Evolutionary conservation across 2,113 vertebrate species (phyloP), one percentile per base, ranked within the genome.

Genomic region (Cervus canadensis): DNA sequence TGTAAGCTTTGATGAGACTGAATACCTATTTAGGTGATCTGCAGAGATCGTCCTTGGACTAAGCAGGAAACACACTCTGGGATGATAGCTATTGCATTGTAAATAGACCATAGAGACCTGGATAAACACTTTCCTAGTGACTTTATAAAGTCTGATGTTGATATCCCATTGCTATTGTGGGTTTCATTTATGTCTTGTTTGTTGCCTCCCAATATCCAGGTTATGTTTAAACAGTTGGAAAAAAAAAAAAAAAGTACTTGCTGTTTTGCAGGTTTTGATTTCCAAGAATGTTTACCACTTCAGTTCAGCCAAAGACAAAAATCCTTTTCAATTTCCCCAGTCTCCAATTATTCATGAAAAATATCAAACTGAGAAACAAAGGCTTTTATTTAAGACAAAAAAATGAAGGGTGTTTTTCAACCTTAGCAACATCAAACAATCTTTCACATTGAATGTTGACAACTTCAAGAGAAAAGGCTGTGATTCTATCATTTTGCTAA

Each of bases 301-400:
- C 54, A 82, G 30, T 95, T 97, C 86, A 98, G 48, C 40, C 89
- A 92, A 17, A 85, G 74, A 97, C 87, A 97, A 97, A 98, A 97
- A 97, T 83, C 50, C 64, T 94, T 89, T 97, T 89, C 95, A 97
- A 97, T 59, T 91, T 98, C 88, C 91, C 43, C 16, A 28, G 83
- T 97, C 96, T 97, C 96, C 85, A 97, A 90, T 98, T 98, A 97
- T 98, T 98, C 89, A 98, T 93, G 89, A 98, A 96, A 98, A 97
- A 96, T 93, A 94, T 87, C 93, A 97, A 97, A 93, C 83, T 64
- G 97, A 79, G 90, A 97, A 98, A 98, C 95, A 97, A 98, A 98
- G 45, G 9, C 9, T 76, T 97, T 97, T 87, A 40, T 95, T 48
- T 23, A 76, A 16, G 59, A 43, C 13, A 57, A 71, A 48, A 57